Base-by-base conservation (phyloP, 23 tunicate species). In the Ascidia mentula region DNA sequence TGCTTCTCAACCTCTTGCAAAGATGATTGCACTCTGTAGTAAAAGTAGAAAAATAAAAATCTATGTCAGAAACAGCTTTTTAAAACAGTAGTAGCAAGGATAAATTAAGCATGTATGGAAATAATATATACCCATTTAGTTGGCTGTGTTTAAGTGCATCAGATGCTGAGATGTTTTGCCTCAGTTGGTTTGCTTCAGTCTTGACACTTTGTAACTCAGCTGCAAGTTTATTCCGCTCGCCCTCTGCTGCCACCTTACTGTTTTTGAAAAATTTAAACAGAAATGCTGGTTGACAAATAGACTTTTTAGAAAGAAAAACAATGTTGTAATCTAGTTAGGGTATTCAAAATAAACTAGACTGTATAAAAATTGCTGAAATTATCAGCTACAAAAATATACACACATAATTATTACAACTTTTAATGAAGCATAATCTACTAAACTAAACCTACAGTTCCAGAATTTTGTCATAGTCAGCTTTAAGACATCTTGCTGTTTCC, bases 391-490 rank as follows among this genome's bases (percentile, higher is more conserved):
- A 26, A 17, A 22, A 18, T 20, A 18, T 69, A 69, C 24, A 69
- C 24, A 69, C 24, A 12, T 69, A 69, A 69, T 69, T 17, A 18
- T 17, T 45, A 17, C 60, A n/a, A n/a, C n/a, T n/a, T n/a, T n/a
- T n/a, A n/a, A n/a, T n/a, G n/a, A n/a, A n/a, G n/a, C n/a, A n/a
- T n/a, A n/a, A n/a, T n/a, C n/a, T n/a, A n/a, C n/a, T 5, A 20
- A 53, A 6, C 13, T 53, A 42, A 31, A 73, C 85, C 72, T 39
- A 89, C 95, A 79, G 38, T 79, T 89, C 46, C 31, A 81, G 34
- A 20, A 89, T 69, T 80, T 85, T 79, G 33, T 90, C 97, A 37
- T 81, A 74, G 24, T 91, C 89, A 32, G 46, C 37, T 61, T 82
- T 81, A 40, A 91, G 34, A n/a, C 80, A 60, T 28, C 87, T 45